Conservation (phyloP, 2,888 invertebrate genomes). For the Eubasilissa splendida region DNA sequence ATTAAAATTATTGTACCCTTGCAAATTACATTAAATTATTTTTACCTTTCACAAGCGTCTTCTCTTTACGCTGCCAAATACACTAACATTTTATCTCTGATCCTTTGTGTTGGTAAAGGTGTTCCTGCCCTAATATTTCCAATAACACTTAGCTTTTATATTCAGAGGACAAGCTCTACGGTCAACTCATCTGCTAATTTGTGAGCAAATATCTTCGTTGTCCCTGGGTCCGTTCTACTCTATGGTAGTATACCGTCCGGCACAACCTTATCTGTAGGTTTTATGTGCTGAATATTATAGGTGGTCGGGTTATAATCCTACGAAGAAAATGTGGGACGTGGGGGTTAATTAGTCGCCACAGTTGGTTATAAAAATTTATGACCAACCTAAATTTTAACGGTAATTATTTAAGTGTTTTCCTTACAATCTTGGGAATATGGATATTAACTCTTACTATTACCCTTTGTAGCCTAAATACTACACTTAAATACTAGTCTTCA, state of each 20-base stretch:
- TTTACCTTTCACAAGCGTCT: neutral
- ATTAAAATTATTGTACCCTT: neutral
- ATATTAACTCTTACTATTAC: no score
- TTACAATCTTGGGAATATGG: neutral
- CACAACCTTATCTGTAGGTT: slow-evolving; percentile 17
- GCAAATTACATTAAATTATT: neutral
- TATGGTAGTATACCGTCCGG: neutral
- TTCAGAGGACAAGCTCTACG: slow-evolving; percentile 6
- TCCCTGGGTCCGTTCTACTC: neutral
- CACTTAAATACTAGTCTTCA: no score
- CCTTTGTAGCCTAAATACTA: no score
- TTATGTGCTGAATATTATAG: slow-evolving; percentile 32
- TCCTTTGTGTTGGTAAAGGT: slow-evolving; percentile 21
- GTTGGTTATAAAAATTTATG: slow-evolving; percentile 12
- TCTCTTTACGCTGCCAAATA: slow-evolving; percentile 1
- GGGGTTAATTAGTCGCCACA: neutral
- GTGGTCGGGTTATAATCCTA: slow-evolving; percentile 19
- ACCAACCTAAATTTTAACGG: neutral
- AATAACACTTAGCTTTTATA: slow-evolving; percentile 37
- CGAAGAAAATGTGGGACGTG: neutral
- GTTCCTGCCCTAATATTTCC: slow-evolving; percentile 28
- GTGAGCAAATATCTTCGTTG: slow-evolving; percentile 21
- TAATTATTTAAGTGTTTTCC: slow-evolving; percentile 8
- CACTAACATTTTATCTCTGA: slow-evolving; percentile 25
- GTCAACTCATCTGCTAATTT: slow-evolving; percentile 20